A percentile compares a stretch with the other conserved stretches of the same genome.
Evolutionary conservation across 53 echinoderm and acorn worm species (phyloP).

Genomic region (Echinometra lucunter): DNA sequence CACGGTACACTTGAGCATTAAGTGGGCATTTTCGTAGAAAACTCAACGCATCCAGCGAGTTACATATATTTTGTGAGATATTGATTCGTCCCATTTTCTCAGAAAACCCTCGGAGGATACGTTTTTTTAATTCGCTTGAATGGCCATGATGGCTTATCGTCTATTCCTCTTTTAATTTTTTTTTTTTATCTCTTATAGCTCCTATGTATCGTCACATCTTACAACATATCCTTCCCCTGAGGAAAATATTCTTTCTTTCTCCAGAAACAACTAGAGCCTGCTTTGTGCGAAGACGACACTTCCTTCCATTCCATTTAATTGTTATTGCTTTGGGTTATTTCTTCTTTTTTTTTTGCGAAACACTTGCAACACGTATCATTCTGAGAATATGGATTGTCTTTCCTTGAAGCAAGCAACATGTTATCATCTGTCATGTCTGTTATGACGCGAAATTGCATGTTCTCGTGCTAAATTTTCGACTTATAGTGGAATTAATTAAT

Average conservation of each 20-base stretch:
- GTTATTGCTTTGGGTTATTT: slow-evolving; percentile 2
- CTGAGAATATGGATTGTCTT: not conserved
- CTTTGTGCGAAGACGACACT: not conserved
- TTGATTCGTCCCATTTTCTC: slow-evolving; percentile 4
- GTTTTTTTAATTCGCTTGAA: slow-evolving; percentile 6
- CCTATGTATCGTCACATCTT: not conserved
- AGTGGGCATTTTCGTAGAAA: slow-evolving; percentile 6
- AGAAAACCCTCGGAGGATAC: not conserved
- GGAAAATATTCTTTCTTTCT: slow-evolving; percentile 3
- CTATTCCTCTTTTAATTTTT: not conserved
- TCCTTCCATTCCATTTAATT: slow-evolving; percentile 13
- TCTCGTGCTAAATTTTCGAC: too few relatives aligned
- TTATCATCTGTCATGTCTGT: not conserved
- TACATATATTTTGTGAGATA: not conserved
- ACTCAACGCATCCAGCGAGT: too few relatives aligned
- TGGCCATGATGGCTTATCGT: not conserved
- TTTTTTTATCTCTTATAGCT: not conserved
- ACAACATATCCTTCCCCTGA: not conserved
- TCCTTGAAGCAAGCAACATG: not conserved
- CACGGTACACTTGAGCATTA: not conserved
- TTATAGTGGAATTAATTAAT: too few relatives aligned
- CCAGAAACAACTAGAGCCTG: not conserved
- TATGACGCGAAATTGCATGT: too few relatives aligned
- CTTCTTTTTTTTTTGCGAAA: not conserved
- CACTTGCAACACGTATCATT: not conserved